A percentile compares a stretch with the other conserved stretches of the same genome.
Conservation (phyloP, 1,140 invertebrate genomes). For the Drosophila melanica region DNA sequence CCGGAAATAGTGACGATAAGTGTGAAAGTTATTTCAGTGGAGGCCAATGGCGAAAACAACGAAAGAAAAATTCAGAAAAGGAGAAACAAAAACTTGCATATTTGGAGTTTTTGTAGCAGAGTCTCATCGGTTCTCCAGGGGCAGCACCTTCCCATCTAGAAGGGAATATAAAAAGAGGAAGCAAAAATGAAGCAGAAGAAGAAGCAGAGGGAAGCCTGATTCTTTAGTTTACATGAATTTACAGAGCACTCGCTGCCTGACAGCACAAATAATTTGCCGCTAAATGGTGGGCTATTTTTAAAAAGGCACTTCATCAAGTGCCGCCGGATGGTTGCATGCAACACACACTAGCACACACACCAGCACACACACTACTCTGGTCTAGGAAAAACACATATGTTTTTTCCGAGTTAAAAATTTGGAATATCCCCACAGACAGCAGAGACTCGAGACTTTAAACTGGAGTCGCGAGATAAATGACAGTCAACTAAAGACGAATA, state of each 20-base stretch:
- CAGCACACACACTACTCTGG: slow-evolving; percentile 2
- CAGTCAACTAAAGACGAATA: not conserved
- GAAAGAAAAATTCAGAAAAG: not conserved
- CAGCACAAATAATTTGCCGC: slow-evolving; percentile 52
- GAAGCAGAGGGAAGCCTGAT: slow-evolving; percentile 12
- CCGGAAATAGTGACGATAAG: slow-evolving; percentile 14
- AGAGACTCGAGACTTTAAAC: not conserved
- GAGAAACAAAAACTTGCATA: slow-evolving; percentile 14
- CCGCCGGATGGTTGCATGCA: slow-evolving; percentile 43
- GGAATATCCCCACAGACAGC: slow-evolving; percentile 11
- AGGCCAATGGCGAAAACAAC: slow-evolving; percentile 4
- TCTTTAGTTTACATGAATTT: slow-evolving; percentile 37
- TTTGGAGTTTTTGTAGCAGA: not conserved
- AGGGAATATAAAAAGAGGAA: not conserved
- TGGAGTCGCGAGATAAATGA: slow-evolving; percentile 2
- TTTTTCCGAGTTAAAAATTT: slow-evolving; percentile 5
- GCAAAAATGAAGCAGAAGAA: slow-evolving; percentile 1
- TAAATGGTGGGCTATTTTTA: slow-evolving; percentile 53
- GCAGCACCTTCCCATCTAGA: not conserved
- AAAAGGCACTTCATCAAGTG: slow-evolving; percentile 45
- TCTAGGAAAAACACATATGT: slow-evolving; percentile 10
- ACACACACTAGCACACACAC: slow-evolving; percentile 11
- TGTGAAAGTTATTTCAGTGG: slow-evolving; percentile 13
- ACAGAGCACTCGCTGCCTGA: slow-evolving; percentile 45
- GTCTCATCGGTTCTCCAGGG: not conserved